Percentiles rank a stretch among this genome's conserved stretches.
These are phyloP conservation scores for Meiosimyza platycephala DNA, from an alignment of 2,888 invertebrate species.

Conservation along the genomic window DNA sequence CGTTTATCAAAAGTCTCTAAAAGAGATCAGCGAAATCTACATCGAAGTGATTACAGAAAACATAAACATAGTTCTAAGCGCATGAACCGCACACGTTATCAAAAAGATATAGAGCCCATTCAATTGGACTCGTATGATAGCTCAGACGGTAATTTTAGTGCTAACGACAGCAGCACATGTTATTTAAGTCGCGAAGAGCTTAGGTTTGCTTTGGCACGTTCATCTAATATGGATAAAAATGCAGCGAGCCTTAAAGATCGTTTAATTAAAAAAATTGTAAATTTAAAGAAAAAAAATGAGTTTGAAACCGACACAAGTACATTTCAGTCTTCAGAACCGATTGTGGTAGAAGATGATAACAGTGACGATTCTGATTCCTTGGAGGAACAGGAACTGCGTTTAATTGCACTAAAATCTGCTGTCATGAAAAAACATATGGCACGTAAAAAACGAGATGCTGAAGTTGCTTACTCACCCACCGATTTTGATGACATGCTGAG, in stretches of 20 bases:
- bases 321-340: slow-evolving; percentile 14
- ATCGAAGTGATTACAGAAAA: background rate
- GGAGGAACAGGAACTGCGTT: slow-evolving; percentile 60
- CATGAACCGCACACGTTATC: background rate
- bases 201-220: slow-evolving; percentile 55
- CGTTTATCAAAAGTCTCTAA: slow-evolving; percentile 28
- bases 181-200: slow-evolving; percentile 57
- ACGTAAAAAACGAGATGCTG: slow-evolving; percentile 63
- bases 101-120: slow-evolving; percentile 35
- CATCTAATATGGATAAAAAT: slow-evolving; percentile 14
- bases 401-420: slow-evolving; percentile 66
- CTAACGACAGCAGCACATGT: slow-evolving; percentile 45
- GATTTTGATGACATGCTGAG: slow-evolving; percentile 61
- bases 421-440: slow-evolving; percentile 62
- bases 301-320: slow-evolving; percentile 19
- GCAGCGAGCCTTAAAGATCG: slow-evolving; percentile 49
- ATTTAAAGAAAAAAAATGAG: slow-evolving; percentile 13
- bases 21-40: background rate
- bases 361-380: slow-evolving; percentile 44
- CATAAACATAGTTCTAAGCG: background rate
- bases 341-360: slow-evolving; percentile 41
- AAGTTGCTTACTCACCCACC: slow-evolving; percentile 65
- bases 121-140: slow-evolving; percentile 48
- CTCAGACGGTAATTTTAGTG: slow-evolving; percentile 20
- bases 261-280: slow-evolving; percentile 24